Base-by-base conservation (phyloP, 2,888 invertebrate genomes). In the Rapana venosa region DNA sequence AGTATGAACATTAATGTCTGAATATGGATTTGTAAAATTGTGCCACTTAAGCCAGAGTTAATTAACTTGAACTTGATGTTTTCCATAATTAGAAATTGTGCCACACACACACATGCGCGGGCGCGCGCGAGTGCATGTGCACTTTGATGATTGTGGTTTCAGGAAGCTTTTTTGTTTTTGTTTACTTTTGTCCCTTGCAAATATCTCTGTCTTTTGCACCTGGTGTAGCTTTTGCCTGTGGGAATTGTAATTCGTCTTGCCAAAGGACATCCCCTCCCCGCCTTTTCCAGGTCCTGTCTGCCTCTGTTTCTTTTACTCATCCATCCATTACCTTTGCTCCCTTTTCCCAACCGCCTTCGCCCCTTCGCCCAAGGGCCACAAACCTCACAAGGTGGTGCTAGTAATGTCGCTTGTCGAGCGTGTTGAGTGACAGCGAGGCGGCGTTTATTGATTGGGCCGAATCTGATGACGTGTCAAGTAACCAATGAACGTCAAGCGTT, bases 401-500 rank as follows among this genome's bases (percentile, higher is more conserved):
- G 81, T 47, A 83, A 83, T 30, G 81, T 83, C 81, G 30, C 47
- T 26, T 83, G 81, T 26, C 81, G 36, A 26, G 47, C 32, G 22
- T 47, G 81, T 83, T 83, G 81, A 83, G 22, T 83, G 81, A 83
- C 81, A 83, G 81, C 36, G 20, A 47, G 36, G 26, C 81, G 81
- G 81, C 81, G 81, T 83, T 83, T 83, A 83, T 83, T 83, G 81
- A 83, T 83, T 83, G 81, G 81, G 36, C 36, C 22, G 47, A 36
- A 47, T 30, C 81, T 83, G 81, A 83, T 83, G 81, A 83, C 81
- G 81, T 83, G 81, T 83, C 81, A 83, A 83, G 81, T 36, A 20
- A 83, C 81, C 81, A 83, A 83, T 83, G 81, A 83, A 83, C 81
- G 81, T 83, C 81, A 83, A 30, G 81, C 81, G 36, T 36, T 47